Evolutionary conservation across 2,888 invertebrate species (phyloP).

Genomic region (Stratiomys singularior): DNA sequence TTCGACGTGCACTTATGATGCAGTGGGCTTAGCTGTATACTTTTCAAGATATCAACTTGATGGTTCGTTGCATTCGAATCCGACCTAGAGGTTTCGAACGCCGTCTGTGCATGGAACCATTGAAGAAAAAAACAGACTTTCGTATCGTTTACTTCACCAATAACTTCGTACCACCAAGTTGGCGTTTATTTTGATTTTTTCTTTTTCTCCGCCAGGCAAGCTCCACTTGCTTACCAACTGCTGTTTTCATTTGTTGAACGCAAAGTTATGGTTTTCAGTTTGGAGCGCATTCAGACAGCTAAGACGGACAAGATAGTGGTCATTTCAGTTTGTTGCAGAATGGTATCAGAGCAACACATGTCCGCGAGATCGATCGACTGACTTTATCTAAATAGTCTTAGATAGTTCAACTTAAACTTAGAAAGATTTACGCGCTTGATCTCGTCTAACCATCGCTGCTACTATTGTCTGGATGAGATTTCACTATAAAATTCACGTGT

Average conservation of each 20-base stretch:
- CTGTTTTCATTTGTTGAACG: not conserved
- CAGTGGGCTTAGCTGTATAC: no score
- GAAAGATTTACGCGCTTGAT: not conserved
- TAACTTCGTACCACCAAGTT: not conserved
- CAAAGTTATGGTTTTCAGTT: conserved; percentile 33
- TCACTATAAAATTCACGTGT: no score
- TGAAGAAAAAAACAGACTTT: conserved; percentile 17
- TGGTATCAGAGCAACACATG: conserved; percentile 23
- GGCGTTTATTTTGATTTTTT: not conserved
- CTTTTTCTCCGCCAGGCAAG: not conserved
- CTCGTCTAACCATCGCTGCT: not conserved
- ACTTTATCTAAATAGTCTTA: not conserved
- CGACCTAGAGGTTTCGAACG: conserved; percentile 41
- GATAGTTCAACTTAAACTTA: no score
- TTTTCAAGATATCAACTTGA: no score
- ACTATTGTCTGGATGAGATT: no score
- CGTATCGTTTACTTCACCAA: conserved; percentile 27
- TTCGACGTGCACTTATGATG: no score
- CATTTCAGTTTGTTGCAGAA: conserved; percentile 40
- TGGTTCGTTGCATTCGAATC: conserved; percentile 39
- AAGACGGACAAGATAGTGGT: conserved; percentile 38
- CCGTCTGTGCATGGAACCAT: not conserved
- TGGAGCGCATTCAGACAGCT: conserved; percentile 7
- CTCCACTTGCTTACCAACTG: not conserved
- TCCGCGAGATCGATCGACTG: not conserved